Conservation (phyloP, 2,888 invertebrate species). For the Idaea aversata region DNA sequence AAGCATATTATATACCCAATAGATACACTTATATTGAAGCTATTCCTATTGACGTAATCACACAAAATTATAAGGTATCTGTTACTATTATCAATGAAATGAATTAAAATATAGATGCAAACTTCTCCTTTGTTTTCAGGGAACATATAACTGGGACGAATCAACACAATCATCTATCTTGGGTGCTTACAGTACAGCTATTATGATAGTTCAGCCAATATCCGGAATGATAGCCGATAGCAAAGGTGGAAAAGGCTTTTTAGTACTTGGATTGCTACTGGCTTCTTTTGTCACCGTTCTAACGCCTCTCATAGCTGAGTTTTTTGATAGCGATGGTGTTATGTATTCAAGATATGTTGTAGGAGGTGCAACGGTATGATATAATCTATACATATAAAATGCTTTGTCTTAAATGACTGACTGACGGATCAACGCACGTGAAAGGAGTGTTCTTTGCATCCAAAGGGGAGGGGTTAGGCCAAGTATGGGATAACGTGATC, state of each 20-base stretch:
- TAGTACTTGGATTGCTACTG: background rate
- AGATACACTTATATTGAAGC: too few relatives aligned
- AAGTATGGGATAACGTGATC: too few relatives aligned
- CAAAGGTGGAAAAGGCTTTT: background rate
- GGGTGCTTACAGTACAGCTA: background rate
- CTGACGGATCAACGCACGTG: too few relatives aligned
- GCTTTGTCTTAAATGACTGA: too few relatives aligned
- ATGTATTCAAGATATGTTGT: background rate
- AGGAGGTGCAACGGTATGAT: background rate
- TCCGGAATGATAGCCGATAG: background rate
- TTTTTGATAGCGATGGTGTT: background rate
- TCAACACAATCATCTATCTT: background rate
- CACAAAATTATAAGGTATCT: too few relatives aligned
- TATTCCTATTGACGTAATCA: too few relatives aligned
- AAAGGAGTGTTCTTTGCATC: too few relatives aligned
- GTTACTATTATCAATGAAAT: background rate
- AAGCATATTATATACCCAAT: too few relatives aligned
- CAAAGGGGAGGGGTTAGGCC: too few relatives aligned
- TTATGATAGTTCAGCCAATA: background rate
- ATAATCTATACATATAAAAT: background rate
- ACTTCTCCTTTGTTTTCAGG: background rate
- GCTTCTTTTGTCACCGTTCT: constrained; percentile 2
- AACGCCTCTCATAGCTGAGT: background rate
- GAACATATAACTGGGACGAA: background rate
- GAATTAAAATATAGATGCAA: background rate